These are phyloP conservation scores for Papilio machaon DNA, from an alignment of 1,140 invertebrate species.

Conservation along the genomic window DNA sequence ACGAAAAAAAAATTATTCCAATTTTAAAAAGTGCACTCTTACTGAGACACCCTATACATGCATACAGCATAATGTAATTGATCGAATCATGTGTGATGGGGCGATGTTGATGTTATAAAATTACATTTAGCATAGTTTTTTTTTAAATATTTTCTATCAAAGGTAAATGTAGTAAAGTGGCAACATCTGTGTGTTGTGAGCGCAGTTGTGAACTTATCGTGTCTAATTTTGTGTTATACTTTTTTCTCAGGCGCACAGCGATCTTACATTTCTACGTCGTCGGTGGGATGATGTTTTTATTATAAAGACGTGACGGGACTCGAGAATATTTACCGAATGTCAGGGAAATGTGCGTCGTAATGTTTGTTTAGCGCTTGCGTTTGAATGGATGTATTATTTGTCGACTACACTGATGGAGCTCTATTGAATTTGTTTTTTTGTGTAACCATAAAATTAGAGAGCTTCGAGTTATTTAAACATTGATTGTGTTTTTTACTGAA, in stretches of 20 bases:
- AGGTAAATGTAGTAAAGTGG: neutral
- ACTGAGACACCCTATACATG: too few species aligned
- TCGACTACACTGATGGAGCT: constrained; percentile 41
- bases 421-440: constrained; percentile 44
- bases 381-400: constrained; percentile 55
- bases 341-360: constrained; percentile 56
- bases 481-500: neutral
- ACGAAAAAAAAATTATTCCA: too few species aligned
- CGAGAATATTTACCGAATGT: constrained; percentile 66
- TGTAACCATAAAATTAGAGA: neutral
- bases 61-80: neutral
- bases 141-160: neutral
- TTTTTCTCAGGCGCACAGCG: constrained; percentile 53
- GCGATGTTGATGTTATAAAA: too few species aligned
- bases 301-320: constrained; percentile 69
- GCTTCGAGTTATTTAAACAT: neutral
- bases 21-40: too few species aligned
- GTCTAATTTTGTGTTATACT: constrained; percentile 68
- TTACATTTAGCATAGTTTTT: neutral
- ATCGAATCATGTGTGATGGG: neutral
- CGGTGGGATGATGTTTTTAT: constrained; percentile 74
- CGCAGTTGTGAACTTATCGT: constrained; percentile 71
- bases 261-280: neutral
- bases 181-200: constrained; percentile 51
- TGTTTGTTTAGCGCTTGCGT: constrained; percentile 57